A percentile compares a stretch with the other conserved stretches of the same genome.
Evolutionary conservation across 30 jellyfish, hydroid and myxozoan genomes (phyloP).

Genomic region (Cassiopea xamachana): DNA sequence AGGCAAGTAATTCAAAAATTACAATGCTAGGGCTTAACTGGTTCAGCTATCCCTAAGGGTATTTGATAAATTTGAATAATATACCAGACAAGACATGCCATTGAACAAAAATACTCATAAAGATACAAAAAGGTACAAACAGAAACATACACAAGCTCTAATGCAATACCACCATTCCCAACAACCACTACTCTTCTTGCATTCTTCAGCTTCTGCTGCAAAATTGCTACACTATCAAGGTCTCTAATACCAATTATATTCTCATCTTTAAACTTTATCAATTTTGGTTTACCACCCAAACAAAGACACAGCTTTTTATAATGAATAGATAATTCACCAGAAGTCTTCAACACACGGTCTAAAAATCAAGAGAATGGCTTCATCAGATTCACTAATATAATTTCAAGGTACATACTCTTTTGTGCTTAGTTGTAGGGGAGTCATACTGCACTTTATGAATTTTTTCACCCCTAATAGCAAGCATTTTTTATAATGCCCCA

Average conservation of each 20-base stretch:
- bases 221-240: conserved; percentile 85
- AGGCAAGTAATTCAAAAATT: too few species aligned
- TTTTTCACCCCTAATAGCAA: too few species aligned
- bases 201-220: conserved; percentile 55
- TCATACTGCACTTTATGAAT: too few species aligned
- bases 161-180: conserved; percentile 99
- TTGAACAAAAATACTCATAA: too few species aligned
- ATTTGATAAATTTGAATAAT: too few species aligned
- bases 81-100: too few species aligned
- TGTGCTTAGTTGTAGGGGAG: too few species aligned
- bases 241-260: conserved; percentile 85
- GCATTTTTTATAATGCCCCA: too few species aligned
- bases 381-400: not conserved
- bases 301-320: conserved; percentile 83
- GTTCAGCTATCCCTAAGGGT: too few species aligned
- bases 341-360: conserved; percentile 28
- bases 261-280: conserved; percentile 55
- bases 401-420: too few species aligned
- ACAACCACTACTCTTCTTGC: conserved; percentile 80
- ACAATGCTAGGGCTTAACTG: too few species aligned
- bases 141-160: conserved; percentile 89
- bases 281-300: conserved; percentile 93
- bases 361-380: not conserved
- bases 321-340: conserved; percentile 10
- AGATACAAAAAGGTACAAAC: too few species aligned